phyloP scores from a whole-genome alignment of 2,888 invertebrate species.

The Hoplodrina ambigua region DNA sequence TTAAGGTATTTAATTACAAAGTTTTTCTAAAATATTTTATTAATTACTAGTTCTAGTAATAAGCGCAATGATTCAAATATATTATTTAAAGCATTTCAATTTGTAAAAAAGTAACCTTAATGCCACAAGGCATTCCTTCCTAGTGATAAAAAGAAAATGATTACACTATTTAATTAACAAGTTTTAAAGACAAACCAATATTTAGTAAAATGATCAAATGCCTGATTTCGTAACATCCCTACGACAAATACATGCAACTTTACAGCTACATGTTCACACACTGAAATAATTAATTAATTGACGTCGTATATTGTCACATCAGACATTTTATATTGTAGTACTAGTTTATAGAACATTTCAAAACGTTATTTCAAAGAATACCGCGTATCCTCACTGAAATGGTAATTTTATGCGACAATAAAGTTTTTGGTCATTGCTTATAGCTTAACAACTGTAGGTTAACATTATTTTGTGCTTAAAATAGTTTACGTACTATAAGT shows the following conservation, averaged over 20 bases:
- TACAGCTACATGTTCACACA: neutral
- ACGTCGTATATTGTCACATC: constrained; percentile 1
- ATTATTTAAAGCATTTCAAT: no score
- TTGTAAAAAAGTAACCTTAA: no score
- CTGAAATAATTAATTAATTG: constrained; percentile 29
- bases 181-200: neutral
- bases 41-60: neutral
- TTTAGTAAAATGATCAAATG: neutral
- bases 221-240: neutral
- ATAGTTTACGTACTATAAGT: constrained; percentile 55
- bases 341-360: constrained; percentile 61
- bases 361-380: constrained; percentile 67
- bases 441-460: constrained; percentile 67
- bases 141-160: neutral
- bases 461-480: constrained; percentile 67
- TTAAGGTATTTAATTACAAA: neutral
- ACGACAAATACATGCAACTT: constrained; percentile 7
- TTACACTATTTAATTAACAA: neutral
- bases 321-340: constrained; percentile 43
- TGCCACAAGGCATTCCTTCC: no score
- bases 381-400: constrained; percentile 66
- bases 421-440: constrained; percentile 69
- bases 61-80: no score
- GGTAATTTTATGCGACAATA: constrained; percentile 72
- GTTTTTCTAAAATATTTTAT: neutral